Percentiles rank a stretch among this genome's conserved stretches.
Evolutionary conservation across 2,113 vertebrate genomes (phyloP).

Genomic region (Corythoichthys haematopterus): DNA sequence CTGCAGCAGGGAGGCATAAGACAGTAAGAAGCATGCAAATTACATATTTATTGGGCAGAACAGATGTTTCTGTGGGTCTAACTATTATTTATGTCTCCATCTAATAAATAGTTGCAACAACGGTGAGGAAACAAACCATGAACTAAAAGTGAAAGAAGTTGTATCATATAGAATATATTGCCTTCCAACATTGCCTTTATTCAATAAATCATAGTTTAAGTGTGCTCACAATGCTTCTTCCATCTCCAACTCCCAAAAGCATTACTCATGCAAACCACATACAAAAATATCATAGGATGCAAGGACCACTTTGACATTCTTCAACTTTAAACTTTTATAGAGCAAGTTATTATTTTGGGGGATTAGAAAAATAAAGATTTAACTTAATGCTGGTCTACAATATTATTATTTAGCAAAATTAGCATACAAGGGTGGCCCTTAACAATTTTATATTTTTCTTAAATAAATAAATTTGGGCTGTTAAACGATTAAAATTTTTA

Average conservation of each 20-base stretch:
- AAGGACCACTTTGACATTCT: too few species aligned
- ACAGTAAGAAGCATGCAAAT: constrained; percentile 24
- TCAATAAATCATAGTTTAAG: constrained; percentile 4
- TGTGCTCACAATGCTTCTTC: background rate
- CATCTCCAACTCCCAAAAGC: background rate
- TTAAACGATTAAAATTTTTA: too few species aligned
- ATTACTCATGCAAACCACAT: background rate
- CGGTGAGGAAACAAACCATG: too few species aligned
- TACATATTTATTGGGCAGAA: constrained; percentile 5
- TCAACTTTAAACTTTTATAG: too few species aligned
- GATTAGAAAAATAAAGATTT: too few species aligned
- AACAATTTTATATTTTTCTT: too few species aligned
- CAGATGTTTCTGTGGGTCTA: constrained; percentile 13
- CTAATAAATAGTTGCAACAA: background rate
- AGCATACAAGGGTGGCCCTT: too few species aligned
- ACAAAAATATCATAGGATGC: too few species aligned
- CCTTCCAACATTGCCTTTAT: constrained; percentile 17
- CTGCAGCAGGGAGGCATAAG: constrained; percentile 19
- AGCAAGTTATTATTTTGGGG: too few species aligned
- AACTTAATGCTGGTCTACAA: too few species aligned
- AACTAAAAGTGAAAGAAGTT: constrained; percentile 25
- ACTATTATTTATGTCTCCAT: constrained; percentile 1
- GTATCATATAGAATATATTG: constrained; percentile 41
- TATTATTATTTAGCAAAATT: too few species aligned
- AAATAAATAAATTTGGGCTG: too few species aligned